Conservation (phyloP, 2,888 invertebrate species). For the Melitaea athalia region DNA sequence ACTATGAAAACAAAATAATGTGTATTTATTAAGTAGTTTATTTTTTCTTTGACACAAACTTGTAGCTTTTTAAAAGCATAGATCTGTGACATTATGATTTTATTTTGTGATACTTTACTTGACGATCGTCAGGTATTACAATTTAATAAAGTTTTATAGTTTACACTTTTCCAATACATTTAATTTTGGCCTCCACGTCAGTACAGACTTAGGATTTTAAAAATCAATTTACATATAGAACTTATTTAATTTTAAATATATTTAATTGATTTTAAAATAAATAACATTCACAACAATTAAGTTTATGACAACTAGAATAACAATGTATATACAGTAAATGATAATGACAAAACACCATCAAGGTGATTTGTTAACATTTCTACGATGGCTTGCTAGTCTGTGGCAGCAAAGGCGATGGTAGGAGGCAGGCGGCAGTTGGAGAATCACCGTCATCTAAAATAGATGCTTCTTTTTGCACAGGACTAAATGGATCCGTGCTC, state of each 20-base stretch:
- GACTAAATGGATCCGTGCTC: slow-evolving; percentile 45
- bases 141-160: neutral
- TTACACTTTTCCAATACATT: neutral
- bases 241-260: neutral
- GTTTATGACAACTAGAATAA: neutral
- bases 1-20: neutral
- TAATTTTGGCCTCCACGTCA: neutral
- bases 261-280: slow-evolving; percentile 2
- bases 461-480: slow-evolving; percentile 51
- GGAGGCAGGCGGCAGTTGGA: slow-evolving; percentile 70
- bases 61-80: neutral
- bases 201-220: neutral
- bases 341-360: neutral
- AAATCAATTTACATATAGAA: neutral
- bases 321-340: slow-evolving; percentile 1
- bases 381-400: slow-evolving; percentile 55
- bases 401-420: slow-evolving; percentile 84
- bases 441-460: slow-evolving; percentile 71
- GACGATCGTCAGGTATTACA: neutral
- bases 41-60: neutral
- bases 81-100: neutral
- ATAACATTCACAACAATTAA: slow-evolving; percentile 3
- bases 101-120: neutral
- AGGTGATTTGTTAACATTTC: neutral
- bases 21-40: neutral